Percentiles rank a stretch among this genome's conserved stretches.
Conservation (phyloP, 2,797 vertebrate species). For the Emys orbicularis region DNA sequence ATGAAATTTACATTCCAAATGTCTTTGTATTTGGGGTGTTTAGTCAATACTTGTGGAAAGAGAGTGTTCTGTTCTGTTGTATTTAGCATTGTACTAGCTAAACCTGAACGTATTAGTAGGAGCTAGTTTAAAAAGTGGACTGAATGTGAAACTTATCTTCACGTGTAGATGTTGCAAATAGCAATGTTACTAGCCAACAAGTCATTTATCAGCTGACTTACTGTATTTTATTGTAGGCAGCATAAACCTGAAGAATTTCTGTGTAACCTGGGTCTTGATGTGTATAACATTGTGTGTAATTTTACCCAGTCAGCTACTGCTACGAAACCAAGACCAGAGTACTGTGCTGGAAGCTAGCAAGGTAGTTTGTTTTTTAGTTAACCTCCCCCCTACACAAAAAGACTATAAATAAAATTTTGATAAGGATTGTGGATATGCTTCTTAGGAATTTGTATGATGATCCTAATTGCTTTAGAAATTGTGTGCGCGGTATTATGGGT, state of each 20-base stretch:
- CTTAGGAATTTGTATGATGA: neutral
- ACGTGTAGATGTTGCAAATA: constrained; percentile 58
- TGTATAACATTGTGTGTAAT: constrained; percentile 55
- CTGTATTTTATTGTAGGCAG: constrained; percentile 49
- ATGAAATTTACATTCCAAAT: neutral
- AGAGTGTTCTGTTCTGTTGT: neutral
- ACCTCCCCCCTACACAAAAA: neutral
- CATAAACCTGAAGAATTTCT: constrained; percentile 77
- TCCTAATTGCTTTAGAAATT: neutral
- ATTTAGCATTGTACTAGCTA: neutral
- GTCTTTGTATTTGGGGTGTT: neutral
- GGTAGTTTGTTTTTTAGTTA: neutral
- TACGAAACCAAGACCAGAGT: constrained; percentile 53
- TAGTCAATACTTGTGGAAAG: neutral
- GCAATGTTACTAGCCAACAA: constrained; percentile 20
- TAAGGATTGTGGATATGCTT: neutral
- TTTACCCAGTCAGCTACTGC: constrained; percentile 74
- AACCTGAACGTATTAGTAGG: neutral
- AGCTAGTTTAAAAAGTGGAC: neutral
- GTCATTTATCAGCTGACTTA: constrained; percentile 38
- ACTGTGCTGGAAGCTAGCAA: constrained; percentile 4
- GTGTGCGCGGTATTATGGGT: fast-evolving
- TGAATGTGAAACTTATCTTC: neutral
- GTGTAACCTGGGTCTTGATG: constrained; percentile 65
- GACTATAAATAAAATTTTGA: neutral